Evolutionary conservation across 2,113 vertebrate species (phyloP), one percentile per base, ranked within the genome.

Genomic region (Seriola quinqueradiata): DNA sequence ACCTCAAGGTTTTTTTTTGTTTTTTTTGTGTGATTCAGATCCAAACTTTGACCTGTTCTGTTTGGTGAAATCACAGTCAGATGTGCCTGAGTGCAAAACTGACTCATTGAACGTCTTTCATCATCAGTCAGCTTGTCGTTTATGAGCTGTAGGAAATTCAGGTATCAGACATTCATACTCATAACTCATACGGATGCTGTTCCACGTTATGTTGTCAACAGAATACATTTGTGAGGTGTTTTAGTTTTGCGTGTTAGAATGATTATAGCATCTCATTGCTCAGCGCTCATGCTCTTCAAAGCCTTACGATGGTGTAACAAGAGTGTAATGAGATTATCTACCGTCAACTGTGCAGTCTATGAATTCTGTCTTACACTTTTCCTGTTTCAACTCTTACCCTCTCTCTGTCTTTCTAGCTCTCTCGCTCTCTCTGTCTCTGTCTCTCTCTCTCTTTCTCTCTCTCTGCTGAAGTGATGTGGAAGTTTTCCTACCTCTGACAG

Each of bases 391-490:
- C 40, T 34, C 36, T 16, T 58, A n/a, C 32, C 52, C 44, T 46
- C 65, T 81, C 17, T 82, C 75, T 83, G 5, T 65, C 57, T 66
- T 65, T 68, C 36, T 82, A 55, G 61, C 71, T 11, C 2, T 76
- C 40, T 86, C 1, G 48, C 44, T 55, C 19, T 60, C 8, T 74
- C n/a, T 70, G 21, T 28, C 5, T 25, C 52, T n/a, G n/a, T n/a
- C n/a, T 25, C 0, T 72, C 55, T 55, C 7, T 60, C 34, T 65
- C 46, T 86, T 65, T 3, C 67, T 42, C 58, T 83, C 75, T 23
- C 42, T 66, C 79, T 91, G 90, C 78, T 89, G 92, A 90, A 92
- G 85, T 82, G 69, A 92, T 87, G 79, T 84, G 60, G 89, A 85
- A 14, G 75, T 87, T 72, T 70, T 79, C 65, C 75, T 67, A 75